Evolutionary conservation across 2,113 vertebrate species (phyloP).

Genomic region (Cromileptes altivelis): DNA sequence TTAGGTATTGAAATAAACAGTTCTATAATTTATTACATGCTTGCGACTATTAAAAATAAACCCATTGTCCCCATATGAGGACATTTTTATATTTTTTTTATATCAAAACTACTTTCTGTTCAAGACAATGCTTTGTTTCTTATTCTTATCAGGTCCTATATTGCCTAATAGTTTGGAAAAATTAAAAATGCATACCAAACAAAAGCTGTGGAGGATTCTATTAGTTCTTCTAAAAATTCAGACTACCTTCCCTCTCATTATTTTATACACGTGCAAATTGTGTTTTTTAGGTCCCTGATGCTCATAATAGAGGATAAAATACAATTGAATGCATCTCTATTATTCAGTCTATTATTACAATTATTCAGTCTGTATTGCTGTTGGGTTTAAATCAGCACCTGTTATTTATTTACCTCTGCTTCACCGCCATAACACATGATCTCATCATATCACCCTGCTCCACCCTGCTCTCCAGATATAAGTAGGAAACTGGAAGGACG

Average conservation of each 20-base stretch:
- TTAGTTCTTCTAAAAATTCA: too few species aligned
- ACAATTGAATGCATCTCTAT: accelerated
- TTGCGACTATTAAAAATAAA: too few species aligned
- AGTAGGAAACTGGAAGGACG: constrained; percentile 53
- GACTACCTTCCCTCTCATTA: background rate
- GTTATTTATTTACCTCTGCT: constrained; percentile 23
- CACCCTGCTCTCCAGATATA: background rate
- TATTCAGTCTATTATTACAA: background rate
- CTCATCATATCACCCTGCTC: constrained; percentile 2
- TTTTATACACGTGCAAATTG: background rate
- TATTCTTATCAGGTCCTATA: too few species aligned
- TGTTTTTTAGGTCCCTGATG: background rate
- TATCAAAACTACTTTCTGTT: too few species aligned
- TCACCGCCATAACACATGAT: background rate
- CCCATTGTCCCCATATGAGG: too few species aligned
- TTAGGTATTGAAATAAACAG: too few species aligned
- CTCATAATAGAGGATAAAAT: background rate
- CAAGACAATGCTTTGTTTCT: too few species aligned
- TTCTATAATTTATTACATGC: too few species aligned
- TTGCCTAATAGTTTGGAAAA: too few species aligned
- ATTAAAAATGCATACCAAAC: too few species aligned
- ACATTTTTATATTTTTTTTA: too few species aligned
- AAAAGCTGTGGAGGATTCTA: too few species aligned
- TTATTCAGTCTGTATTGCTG: background rate
- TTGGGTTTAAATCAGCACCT: background rate